Evolutionary conservation across 2,888 invertebrate genomes (phyloP), one percentile per base, ranked within the genome.

Genomic region (Trissoscelio sp.): DNA sequence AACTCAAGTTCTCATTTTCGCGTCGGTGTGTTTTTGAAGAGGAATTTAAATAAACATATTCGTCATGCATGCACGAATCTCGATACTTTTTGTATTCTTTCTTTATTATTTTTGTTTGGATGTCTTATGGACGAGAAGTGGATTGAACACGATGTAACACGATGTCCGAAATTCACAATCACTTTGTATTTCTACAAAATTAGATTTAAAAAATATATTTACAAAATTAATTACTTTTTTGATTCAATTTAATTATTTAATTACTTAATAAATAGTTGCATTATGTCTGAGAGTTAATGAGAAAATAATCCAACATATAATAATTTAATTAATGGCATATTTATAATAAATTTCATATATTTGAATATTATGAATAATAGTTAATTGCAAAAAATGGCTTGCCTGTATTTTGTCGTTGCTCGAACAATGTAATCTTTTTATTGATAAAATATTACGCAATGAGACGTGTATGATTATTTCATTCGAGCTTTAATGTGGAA

Each of bases 41-140:
- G 51, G 42, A 67, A 67, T 67, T 67, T 67, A 42, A 67, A 67
- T 67, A 53, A 67, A 67, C 28, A 67, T 55, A 55, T 51, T 66
- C 37, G 55, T 11, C 6, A 24, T 18, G 16, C 11, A 28, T 14
- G 53, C 28, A 4, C 24, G 51, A 9, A 22, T 51, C 31, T 11
- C 31, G 53, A 28, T 53, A 18, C 55, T 18, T 37, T 53, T 53
- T 24, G 5, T 11, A 4, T 4, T 37, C 11, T 37, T 9, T 4
- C 34, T 11, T 37, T 11, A 6, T 11, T 24, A 24, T 24, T 24
- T 24, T 24, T 6, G 24, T 24, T 24, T 24, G 24, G 24, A 24
- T 24, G 3, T 24, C 24, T 24, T 24, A 3, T 24, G 24, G 24
- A 24, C 24, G 6, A 6, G 6, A 24, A 24, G 6, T 24, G 24